Conservation (phyloP, 2,888 invertebrate species). For the Zele albiditarsus region DNA sequence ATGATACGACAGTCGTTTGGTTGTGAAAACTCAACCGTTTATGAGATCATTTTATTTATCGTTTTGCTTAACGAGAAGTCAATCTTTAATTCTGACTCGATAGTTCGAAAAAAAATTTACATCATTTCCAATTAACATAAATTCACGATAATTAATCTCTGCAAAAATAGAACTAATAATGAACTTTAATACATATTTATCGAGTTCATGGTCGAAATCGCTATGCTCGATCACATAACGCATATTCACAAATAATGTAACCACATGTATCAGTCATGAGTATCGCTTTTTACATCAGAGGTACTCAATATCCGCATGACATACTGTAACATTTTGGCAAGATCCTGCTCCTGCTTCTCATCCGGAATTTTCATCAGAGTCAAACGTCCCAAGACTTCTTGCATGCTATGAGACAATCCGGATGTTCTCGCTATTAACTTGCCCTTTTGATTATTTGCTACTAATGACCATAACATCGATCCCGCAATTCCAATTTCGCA, state of each 20-base stretch:
- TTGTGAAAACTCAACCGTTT: background rate
- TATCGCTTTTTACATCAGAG: conserved; percentile 53
- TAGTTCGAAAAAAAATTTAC: background rate
- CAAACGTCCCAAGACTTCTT: conserved; percentile 72
- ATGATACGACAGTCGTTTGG: background rate
- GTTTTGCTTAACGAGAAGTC: background rate
- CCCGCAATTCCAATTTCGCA: conserved; percentile 74
- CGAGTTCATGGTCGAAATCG: background rate
- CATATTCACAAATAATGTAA: conserved; percentile 13
- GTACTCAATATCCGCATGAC: conserved; percentile 60
- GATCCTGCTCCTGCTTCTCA: conserved; percentile 60
- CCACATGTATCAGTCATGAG: conserved; percentile 33
- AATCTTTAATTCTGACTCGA: background rate
- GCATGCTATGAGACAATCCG: conserved; percentile 73
- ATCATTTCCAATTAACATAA: background rate
- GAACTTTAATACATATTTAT: background rate
- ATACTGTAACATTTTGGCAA: conserved; percentile 65
- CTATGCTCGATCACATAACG: background rate
- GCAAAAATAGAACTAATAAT: background rate
- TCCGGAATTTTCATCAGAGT: conserved; percentile 59
- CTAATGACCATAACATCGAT: conserved; percentile 79
- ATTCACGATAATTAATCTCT: background rate
- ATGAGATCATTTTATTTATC: background rate
- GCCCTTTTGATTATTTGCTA: conserved; percentile 82
- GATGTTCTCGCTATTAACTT: conserved; percentile 75